Conservation (phyloP, 2,113 vertebrate species). For the Monarcha castaneiventris region DNA sequence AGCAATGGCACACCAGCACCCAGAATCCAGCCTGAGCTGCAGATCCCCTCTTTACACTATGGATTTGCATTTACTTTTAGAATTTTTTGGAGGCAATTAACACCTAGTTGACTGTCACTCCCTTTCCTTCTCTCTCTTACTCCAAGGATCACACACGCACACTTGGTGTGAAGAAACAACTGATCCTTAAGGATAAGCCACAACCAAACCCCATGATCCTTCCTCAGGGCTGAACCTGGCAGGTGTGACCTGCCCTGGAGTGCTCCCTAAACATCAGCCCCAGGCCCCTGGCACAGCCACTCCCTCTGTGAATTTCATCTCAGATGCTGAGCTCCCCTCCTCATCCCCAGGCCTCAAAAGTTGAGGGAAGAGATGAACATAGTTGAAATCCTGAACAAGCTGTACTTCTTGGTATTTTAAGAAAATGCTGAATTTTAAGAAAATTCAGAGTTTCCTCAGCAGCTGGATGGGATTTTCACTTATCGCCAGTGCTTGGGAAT, state of each 20-base stretch:
- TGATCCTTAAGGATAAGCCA: not conserved
- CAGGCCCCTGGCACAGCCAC: not conserved
- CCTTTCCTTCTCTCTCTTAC: not conserved
- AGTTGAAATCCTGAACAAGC: not conserved
- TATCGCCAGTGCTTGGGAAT: not conserved
- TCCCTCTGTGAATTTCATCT: not conserved
- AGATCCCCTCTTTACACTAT: constrained; percentile 41
- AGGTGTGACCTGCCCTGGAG: not conserved
- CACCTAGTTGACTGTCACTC: constrained; percentile 41
- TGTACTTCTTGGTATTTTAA: not conserved
- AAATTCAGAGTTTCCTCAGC: not conserved
- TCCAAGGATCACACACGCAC: not conserved
- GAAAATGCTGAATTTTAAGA: not conserved
- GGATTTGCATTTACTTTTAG: constrained; percentile 56
- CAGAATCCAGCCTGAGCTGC: constrained; percentile 46
- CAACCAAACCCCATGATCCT: rapidly evolving
- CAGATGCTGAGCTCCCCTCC: not conserved
- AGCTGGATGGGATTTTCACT: not conserved
- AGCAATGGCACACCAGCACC: constrained; percentile 2
- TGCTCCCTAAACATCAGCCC: not conserved
- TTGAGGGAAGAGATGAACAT: not conserved
- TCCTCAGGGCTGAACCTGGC: not conserved
- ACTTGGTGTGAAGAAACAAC: not conserved
- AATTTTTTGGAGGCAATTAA: constrained; percentile 45
- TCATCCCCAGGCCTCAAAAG: not conserved